phyloP scores from a whole-genome alignment of 2,888 invertebrate species.

The Mesorhabditis belari region DNA sequence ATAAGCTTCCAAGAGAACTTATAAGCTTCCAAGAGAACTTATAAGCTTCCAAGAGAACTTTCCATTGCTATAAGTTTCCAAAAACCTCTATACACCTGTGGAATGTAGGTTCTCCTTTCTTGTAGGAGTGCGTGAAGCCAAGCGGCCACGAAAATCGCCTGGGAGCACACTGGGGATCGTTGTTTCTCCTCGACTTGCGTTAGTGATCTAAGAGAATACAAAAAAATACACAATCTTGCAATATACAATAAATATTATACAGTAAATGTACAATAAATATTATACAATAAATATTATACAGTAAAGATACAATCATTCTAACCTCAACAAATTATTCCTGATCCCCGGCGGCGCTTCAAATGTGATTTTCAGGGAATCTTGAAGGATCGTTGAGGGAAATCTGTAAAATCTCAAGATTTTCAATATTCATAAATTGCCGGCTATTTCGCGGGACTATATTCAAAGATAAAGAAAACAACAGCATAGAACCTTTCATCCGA shows the following conservation, averaged over 20 bases:
- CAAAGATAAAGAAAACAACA: neutral
- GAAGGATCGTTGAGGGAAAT: slow-evolving; percentile 26
- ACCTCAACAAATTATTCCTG: slow-evolving; percentile 66
- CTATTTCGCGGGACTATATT: too few species aligned
- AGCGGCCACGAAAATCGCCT: slow-evolving; percentile 70
- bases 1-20: too few species aligned
- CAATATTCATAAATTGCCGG: too few species aligned
- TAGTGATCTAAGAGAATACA: neutral
- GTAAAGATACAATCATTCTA: slow-evolving; percentile 15
- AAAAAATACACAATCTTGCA: too few species aligned
- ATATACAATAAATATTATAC: too few species aligned
- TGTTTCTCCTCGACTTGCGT: slow-evolving; percentile 18
- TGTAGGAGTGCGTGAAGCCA: slow-evolving; percentile 79
- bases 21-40: too few species aligned
- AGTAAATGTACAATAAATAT: neutral
- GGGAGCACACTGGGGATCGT: slow-evolving; percentile 53
- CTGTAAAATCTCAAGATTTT: too few species aligned
- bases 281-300: neutral
- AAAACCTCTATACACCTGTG: slow-evolving; percentile 58
- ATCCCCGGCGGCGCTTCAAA: slow-evolving; percentile 66
- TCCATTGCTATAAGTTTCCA: neutral
- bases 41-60: neutral
- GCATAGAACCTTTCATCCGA: slow-evolving; percentile 62
- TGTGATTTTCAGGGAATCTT: slow-evolving; percentile 45
- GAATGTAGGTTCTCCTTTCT: slow-evolving; percentile 83